Base-by-base conservation (phyloP, 2,797 vertebrate species). In the Discoglossus pictus region DNA sequence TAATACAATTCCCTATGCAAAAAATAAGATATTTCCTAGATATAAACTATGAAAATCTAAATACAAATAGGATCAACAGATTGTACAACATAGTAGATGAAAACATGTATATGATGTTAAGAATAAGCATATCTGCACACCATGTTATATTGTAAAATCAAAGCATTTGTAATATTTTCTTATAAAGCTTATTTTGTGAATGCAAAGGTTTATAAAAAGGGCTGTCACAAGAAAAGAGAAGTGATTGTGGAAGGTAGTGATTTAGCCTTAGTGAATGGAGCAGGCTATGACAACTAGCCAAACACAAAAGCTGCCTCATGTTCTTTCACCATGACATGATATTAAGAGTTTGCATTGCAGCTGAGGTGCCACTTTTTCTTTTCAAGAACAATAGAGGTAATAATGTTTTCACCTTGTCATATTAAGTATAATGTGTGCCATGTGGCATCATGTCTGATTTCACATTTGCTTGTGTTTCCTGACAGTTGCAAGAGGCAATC, bases 401-500 rank as follows among this genome's bases (percentile, higher is more conserved):
- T 44, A n/a, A n/a, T 13, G 20, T 47, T 58, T 68, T 40, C 35
- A 10, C 38, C 4, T 3, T 2, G 13, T 21, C 8, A 59, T 52
- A 34, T 40, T 58, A 1, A 59, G 1, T 58, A 23, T 63, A 21
- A 44, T 7, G 24, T 21, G 55, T 10, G 7, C 61, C 44, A 16
- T 0, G 31, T 68, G 8, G 51, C 63, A 73, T 75, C 10, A 7
- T 77, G 79, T 73, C 78, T 76, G 68, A 73, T 71, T 70, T 36
- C 40, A 3, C 3, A 62, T 76, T 58, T 83, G 62, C 71, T 46
- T 87, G 74, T 89, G 75, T 86, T 86, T 87, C 74, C 86, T 73
- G 74, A 79, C 93, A 99, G 97, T 91, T 99, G 80, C 84, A 83
- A 83, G 87, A 90, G 80, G 83, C 87, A 25, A 92, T 99, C 84